These are phyloP conservation scores for Odontophorus gujanensis DNA, from an alignment of 2,113 vertebrate species.

Conservation along the genomic window DNA sequence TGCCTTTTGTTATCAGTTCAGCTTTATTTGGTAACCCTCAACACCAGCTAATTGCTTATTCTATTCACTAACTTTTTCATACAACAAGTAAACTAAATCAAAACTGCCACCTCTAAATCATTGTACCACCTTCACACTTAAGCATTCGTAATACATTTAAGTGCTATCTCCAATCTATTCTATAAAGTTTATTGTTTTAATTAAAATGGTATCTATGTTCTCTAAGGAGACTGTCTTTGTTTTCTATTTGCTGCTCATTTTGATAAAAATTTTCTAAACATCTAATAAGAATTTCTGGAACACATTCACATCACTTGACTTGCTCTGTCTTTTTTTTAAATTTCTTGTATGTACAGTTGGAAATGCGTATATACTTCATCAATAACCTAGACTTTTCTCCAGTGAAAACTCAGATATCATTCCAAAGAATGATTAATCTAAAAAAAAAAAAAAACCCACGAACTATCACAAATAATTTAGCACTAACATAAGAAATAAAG, in stretches of 20 bases:
- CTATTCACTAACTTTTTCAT: constrained; percentile 49
- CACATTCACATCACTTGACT: background rate
- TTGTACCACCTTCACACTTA: background rate
- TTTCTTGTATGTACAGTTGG: background rate
- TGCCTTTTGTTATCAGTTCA: constrained; percentile 37
- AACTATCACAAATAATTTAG: background rate
- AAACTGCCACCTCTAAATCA: constrained; percentile 53
- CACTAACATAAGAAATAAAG: background rate
- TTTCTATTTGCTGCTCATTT: background rate
- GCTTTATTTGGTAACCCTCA: constrained; percentile 25
- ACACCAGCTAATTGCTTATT: constrained; percentile 31
- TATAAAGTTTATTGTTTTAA: constrained; percentile 68
- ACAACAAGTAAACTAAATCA: constrained; percentile 26
- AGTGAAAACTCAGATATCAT: background rate
- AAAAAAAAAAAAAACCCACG: background rate
- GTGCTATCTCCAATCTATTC: constrained; percentile 16
- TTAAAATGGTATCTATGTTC: constrained; percentile 28
- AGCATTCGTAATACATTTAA: constrained; percentile 17
- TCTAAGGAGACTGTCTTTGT: background rate
- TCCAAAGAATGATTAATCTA: background rate
- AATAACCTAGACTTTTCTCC: background rate
- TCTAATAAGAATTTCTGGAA: constrained; percentile 2
- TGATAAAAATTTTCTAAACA: constrained; percentile 28
- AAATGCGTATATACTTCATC: background rate
- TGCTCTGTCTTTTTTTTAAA: rapidly evolving